phyloP scores from a whole-genome alignment of 2,888 invertebrate species.

The Prosapia bicincta region DNA sequence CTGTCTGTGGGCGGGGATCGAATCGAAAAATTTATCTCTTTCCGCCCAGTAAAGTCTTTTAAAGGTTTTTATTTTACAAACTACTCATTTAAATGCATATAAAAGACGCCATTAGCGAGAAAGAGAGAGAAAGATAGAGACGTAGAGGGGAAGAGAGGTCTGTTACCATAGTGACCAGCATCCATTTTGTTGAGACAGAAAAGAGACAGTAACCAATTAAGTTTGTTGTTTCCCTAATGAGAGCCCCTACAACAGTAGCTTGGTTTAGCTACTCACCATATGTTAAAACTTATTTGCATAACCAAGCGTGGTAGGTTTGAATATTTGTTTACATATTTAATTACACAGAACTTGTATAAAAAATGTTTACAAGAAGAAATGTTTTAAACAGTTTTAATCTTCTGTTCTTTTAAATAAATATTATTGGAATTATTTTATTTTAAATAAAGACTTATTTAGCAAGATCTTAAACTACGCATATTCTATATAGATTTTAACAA shows the following conservation, averaged over 20 bases:
- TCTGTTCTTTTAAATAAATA: no score
- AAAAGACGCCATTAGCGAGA: conserved; percentile 21
- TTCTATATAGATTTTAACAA: no score
- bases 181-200: not conserved
- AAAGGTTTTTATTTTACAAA: conserved; percentile 19
- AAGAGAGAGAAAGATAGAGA: not conserved
- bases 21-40: not conserved
- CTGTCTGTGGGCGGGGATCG: not conserved
- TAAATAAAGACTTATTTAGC: no score
- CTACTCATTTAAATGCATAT: conserved; percentile 24
- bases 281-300: not conserved
- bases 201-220: conserved; percentile 2
- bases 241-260: not conserved
- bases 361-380: no score
- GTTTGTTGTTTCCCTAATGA: not conserved
- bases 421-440: no score
- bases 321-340: no score
- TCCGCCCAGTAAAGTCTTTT: not conserved
- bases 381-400: no score
- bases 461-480: no score
- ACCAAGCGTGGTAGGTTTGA: not conserved
- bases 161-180: not conserved
- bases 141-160: not conserved
- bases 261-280: not conserved
- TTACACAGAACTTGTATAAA: no score